These are phyloP conservation scores for Celastrina argiolus DNA, from an alignment of 2,888 invertebrate genomes.

Conservation along the genomic window DNA sequence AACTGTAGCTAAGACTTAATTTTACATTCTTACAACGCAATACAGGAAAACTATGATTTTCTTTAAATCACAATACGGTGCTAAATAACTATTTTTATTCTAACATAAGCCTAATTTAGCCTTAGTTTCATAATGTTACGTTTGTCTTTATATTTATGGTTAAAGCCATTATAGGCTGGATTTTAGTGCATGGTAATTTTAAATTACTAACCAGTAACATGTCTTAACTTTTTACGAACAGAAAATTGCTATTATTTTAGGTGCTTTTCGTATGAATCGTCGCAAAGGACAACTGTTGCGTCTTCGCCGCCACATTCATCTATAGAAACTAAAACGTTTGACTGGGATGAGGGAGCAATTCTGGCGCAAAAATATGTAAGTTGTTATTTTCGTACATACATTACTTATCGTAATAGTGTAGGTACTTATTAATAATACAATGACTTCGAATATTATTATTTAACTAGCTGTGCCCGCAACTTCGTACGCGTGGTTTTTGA, in stretches of 20 bases:
- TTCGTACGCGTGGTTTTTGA: no score
- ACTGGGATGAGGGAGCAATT: slow-evolving; percentile 70
- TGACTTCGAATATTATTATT: no score
- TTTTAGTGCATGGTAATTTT: background rate
- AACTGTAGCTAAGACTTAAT: background rate
- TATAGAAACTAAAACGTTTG: slow-evolving; percentile 66
- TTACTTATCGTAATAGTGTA: background rate
- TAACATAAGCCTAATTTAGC: background rate
- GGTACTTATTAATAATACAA: no score
- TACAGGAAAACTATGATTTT: background rate
- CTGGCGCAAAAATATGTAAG: slow-evolving; percentile 66
- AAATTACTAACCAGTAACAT: background rate
- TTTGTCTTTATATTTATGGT: background rate
- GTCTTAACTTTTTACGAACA: background rate
- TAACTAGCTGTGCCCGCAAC: no score
- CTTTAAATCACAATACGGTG: background rate
- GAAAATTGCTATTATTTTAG: slow-evolving; percentile 51
- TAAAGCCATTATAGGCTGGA: background rate
- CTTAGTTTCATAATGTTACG: background rate
- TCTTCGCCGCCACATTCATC: slow-evolving; percentile 66
- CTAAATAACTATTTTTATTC: background rate
- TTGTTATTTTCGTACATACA: slow-evolving; percentile 24
- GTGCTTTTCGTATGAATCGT: slow-evolving; percentile 86
- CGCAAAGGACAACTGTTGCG: slow-evolving; percentile 77
- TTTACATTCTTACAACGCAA: background rate